A percentile compares a stretch with the other conserved stretches of the same genome.
Evolutionary conservation across 1,140 invertebrate species (phyloP).

Genomic region (Meteorus sp.): DNA sequence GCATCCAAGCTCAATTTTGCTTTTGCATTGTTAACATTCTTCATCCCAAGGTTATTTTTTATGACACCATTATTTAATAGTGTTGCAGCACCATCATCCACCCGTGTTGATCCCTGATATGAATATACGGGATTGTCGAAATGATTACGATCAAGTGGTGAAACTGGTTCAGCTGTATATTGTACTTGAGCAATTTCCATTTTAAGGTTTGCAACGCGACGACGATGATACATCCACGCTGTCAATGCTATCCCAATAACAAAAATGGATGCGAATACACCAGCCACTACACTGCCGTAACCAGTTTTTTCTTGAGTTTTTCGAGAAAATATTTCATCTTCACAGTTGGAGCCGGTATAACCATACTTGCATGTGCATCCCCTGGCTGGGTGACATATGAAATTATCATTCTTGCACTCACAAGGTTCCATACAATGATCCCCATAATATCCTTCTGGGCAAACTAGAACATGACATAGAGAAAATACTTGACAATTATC

Average conservation of each 20-base stretch:
- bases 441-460: constrained; percentile 87
- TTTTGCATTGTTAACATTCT: constrained; percentile 50
- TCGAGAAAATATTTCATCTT: constrained; percentile 49
- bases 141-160: constrained; percentile 78
- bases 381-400: constrained; percentile 76
- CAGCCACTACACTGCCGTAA: constrained; percentile 65
- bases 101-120: constrained; percentile 63
- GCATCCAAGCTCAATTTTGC: constrained; percentile 48
- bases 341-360: constrained; percentile 67
- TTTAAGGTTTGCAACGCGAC: constrained; percentile 77
- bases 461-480: constrained; percentile 63
- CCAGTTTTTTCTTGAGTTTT: constrained; percentile 48
- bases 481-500: not conserved
- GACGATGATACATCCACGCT: constrained; percentile 75
- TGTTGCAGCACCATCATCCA: constrained; percentile 63
- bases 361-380: constrained; percentile 83
- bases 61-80: constrained; percentile 64
- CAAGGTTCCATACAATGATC: constrained; percentile 84
- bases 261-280: constrained; percentile 70
- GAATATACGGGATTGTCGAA: constrained; percentile 93
- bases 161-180: constrained; percentile 76
- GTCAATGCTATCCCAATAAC: constrained; percentile 65
- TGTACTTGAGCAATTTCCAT: constrained; percentile 85
- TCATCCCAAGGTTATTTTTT: constrained; percentile 70
- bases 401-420: constrained; percentile 72